Evolutionary conservation across 2,113 vertebrate genomes (phyloP).

Genomic region (Thalassarche chlororhynchos): DNA sequence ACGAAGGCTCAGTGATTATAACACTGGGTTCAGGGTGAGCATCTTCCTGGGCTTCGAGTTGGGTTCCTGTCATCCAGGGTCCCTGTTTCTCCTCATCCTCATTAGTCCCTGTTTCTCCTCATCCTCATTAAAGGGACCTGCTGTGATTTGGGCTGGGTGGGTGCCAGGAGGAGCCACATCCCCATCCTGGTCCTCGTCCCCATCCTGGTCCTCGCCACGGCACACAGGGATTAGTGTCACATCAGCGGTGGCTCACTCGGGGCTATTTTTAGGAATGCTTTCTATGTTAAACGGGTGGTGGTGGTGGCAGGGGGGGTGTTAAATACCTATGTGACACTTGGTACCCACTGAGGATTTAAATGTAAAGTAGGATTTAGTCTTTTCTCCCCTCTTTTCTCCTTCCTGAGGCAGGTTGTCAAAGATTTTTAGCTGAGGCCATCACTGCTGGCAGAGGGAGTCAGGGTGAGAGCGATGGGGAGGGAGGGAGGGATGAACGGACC

Average conservation of each 20-base stretch:
- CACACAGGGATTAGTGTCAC: not conserved
- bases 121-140: not conserved
- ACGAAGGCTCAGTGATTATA: not conserved
- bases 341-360: not conserved
- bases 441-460: not conserved
- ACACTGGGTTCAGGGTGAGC: not conserved
- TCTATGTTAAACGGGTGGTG: not conserved
- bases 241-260: not conserved
- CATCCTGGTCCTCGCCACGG: not conserved
- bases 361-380: not conserved
- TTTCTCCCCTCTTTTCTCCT: not conserved
- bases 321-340: not conserved
- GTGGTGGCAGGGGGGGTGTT: not conserved
- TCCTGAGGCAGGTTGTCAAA: not conserved
- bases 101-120: not conserved
- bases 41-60: not conserved
- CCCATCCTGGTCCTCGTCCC: not conserved
- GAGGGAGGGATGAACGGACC: not conserved
- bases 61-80: not conserved
- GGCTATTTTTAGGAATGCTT: not conserved
- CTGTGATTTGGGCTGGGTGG: rapidly evolving
- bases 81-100: not conserved
- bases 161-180: not conserved
- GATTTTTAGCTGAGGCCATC: not conserved
- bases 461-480: not conserved